Base-by-base conservation (phyloP, 2,888 invertebrate species). In the Agrochola lota region DNA sequence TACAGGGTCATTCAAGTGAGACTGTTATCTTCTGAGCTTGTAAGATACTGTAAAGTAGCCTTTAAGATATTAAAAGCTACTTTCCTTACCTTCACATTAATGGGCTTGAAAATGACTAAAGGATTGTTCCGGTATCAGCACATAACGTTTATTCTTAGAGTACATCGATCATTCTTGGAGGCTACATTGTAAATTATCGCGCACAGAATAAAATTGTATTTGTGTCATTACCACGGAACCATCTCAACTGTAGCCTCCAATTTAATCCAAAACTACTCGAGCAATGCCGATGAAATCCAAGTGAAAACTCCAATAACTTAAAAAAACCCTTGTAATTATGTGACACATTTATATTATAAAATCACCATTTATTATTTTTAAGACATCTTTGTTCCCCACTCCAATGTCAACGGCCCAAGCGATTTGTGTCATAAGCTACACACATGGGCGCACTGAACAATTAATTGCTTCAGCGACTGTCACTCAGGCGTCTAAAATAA, bases 401-500 rank as follows among this genome's bases (percentile, higher is more conserved):
- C 11, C 1, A 49, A 81, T 26, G 64, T 77, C 78, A 81, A 69
- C 68, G 23, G 43, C 59, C 69, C 26, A 49, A 63, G 26, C 40
- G 43, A 62, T 74, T 76, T 43, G 7, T 79, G 55, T 72, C 78
- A 68, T 57, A 57, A 55, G 70, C 46, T 71, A 11, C 80, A 57
- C 78, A 87, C 74, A 81, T 78, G 76, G 55, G 64, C 73, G 72
- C 43, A 49, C 52, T 40, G 69, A 77, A 77, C 64, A 78, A 87
- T 82, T 87, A 87, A 87, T 84, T 82, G 84, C 82, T 71, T 76
- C 75, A 74, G 57, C 43, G 60, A 77, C 68, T 84, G 86, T 82
- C 87, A 78, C 78, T 87, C 86, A 87, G 57, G 75, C 78, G 68
- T 87, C 84, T 76, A 76, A 87, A 86, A 82, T 80, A 86, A 81